phyloP scores from a whole-genome alignment of 2,113 vertebrate species.

The Semicossyphus pulcher region DNA sequence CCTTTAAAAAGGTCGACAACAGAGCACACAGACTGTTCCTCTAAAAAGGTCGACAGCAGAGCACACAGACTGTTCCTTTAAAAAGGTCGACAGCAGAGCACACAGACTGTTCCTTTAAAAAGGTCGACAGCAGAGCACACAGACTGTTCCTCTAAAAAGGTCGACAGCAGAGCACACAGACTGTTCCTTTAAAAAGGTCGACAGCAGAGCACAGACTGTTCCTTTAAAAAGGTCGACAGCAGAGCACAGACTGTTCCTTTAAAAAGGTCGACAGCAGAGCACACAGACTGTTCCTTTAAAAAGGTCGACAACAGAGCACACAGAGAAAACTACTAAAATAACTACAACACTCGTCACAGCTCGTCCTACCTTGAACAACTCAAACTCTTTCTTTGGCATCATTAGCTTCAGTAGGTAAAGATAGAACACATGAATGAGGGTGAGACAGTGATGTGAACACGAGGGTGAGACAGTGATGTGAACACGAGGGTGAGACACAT shows the following conservation, averaged over 20 bases:
- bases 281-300: too few species aligned
- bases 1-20: background rate
- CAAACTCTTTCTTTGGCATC: constrained; percentile 99
- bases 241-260: constrained; percentile 61
- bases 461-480: too few species aligned
- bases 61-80: background rate
- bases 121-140: background rate
- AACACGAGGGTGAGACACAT: too few species aligned
- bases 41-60: background rate
- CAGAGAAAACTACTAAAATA: background rate
- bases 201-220: too few species aligned
- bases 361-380: constrained; percentile 95
- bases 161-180: background rate
- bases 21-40: background rate
- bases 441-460: background rate
- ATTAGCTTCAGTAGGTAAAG: constrained; percentile 86
- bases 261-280: constrained; percentile 36
- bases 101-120: background rate
- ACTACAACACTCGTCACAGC: constrained; percentile 9
- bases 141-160: background rate
- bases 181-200: too few species aligned
- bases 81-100: background rate
- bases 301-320: background rate
- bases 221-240: constrained; percentile 50
- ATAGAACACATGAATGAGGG: constrained; percentile 5